These are phyloP conservation scores for Macheiramphus alcinus DNA, from an alignment of 2,113 vertebrate genomes.

Conservation along the genomic window DNA sequence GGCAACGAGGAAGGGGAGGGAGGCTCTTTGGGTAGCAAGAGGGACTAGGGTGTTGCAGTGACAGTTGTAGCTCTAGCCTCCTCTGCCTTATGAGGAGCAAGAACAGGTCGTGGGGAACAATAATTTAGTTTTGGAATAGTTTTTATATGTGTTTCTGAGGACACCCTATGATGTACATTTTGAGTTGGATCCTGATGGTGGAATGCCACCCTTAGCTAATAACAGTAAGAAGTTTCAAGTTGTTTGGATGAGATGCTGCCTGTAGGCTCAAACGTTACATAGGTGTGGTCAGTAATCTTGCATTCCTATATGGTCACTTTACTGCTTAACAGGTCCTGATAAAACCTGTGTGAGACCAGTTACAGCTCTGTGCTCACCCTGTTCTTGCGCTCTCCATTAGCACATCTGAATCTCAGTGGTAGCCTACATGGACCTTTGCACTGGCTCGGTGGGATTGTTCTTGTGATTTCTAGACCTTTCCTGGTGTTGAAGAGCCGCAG, in stretches of 20 bases:
- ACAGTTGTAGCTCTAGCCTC: not conserved
- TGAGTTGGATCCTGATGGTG: not conserved
- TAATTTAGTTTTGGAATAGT: not conserved
- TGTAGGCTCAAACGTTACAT: accelerated
- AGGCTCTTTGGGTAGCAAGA: not conserved
- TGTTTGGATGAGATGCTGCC: not conserved
- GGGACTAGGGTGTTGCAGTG: not conserved
- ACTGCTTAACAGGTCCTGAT: too few relatives aligned
- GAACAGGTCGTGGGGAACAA: not conserved
- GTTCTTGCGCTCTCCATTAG: not conserved
- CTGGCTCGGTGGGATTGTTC: not conserved
- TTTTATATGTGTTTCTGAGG: not conserved
- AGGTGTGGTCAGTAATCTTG: too few relatives aligned
- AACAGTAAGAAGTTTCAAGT: not conserved
- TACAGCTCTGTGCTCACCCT: not conserved
- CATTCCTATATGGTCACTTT: accelerated
- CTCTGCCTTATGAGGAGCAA: not conserved
- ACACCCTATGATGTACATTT: accelerated
- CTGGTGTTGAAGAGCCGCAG: not conserved
- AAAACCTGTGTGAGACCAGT: not conserved
- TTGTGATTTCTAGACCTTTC: not conserved
- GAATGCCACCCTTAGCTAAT: not conserved
- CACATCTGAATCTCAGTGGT: not conserved
- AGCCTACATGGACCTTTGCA: not conserved
- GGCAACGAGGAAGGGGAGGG: not conserved